Base-by-base conservation (phyloP, 2,888 invertebrate genomes). In the Drosophila demipolita region DNA sequence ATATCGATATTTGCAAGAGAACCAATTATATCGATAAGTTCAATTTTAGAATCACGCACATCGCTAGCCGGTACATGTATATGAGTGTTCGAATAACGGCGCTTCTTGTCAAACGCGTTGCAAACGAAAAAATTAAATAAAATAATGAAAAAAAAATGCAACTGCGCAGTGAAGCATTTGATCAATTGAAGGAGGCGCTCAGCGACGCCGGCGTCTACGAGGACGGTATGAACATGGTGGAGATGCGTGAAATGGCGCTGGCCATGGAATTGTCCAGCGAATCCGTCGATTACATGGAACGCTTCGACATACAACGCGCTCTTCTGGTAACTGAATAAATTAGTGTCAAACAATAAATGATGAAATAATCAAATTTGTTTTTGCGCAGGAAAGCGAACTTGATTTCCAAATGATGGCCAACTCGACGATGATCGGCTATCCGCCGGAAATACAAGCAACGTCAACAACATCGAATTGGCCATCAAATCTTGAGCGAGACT, bases 371-470 rank as follows among this genome's bases (percentile, higher is more conserved):
- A 29, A n/a, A 17, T 15, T 9, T 26, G 33, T 17, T 33, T 9
- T 9, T 40, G 54, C 26, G 17, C 50, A 92, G 92, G 91, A 83
- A 66, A 91, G 84, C 65, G 89, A 90, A 48, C 35, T 78, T 1
- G 90, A 89, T 32, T 86, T 86, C 35, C 36, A 66, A 11, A 49
- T 54, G 23, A 9, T 80, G n/a, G 66, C 75, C n/a, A 82, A 86
- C 60, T 91, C 91, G 0, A 92, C 91, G 0, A 91, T 92, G 90
- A 85, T 90, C 52, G 63, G 49, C 2, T 50, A 58, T 1, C 50
- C 54, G 8, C 40, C 62, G 8, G 9, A 48, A 5, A 11, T 53
- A 15, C 38, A 20, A 45, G 17, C 7, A 45, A 20, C 7, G 20
- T 3, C 20, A 45, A 23, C 20, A 23, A 8, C 45, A 45, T 23